Conservation (phyloP, 1,140 invertebrate genomes). For the Nasonia longicornis region DNA sequence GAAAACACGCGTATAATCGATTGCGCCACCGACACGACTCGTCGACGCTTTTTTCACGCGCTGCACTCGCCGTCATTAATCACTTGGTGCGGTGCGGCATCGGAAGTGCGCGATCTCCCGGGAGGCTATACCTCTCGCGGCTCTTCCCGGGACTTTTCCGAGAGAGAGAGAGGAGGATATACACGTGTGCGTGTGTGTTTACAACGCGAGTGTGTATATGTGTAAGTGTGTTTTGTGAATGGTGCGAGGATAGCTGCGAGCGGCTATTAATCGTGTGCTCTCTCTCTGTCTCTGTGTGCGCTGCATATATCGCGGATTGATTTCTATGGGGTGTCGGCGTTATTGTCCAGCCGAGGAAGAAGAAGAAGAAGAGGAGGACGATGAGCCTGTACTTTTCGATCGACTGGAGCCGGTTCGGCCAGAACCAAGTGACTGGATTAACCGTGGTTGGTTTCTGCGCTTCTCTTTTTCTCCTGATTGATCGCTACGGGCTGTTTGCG, state of each 20-base stretch:
- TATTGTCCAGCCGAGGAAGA: background rate
- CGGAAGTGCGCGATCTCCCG: constrained; percentile 7
- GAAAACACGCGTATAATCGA: constrained; percentile 44
- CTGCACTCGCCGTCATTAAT: background rate
- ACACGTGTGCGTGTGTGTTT: no score
- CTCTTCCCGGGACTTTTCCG: background rate
- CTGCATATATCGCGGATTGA: background rate
- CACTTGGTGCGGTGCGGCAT: background rate
- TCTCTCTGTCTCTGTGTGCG: no score
- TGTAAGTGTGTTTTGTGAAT: no score
- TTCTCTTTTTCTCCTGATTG: background rate
- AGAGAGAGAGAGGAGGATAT: no score
- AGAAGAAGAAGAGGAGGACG: background rate
- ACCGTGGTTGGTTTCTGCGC: constrained; percentile 31
- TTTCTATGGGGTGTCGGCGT: constrained; percentile 15
- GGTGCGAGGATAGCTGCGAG: background rate
- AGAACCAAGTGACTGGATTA: constrained; percentile 37
- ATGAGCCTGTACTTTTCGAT: constrained; percentile 46
- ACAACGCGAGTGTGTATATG: no score
- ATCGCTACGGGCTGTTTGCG: background rate
- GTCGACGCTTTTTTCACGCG: background rate
- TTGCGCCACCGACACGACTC: constrained; percentile 32
- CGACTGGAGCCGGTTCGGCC: constrained; percentile 44
- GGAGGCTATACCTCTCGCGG: background rate
- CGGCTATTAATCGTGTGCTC: background rate